phyloP scores from a whole-genome alignment of 2,113 vertebrate species.

The Trichechus manatus region DNA sequence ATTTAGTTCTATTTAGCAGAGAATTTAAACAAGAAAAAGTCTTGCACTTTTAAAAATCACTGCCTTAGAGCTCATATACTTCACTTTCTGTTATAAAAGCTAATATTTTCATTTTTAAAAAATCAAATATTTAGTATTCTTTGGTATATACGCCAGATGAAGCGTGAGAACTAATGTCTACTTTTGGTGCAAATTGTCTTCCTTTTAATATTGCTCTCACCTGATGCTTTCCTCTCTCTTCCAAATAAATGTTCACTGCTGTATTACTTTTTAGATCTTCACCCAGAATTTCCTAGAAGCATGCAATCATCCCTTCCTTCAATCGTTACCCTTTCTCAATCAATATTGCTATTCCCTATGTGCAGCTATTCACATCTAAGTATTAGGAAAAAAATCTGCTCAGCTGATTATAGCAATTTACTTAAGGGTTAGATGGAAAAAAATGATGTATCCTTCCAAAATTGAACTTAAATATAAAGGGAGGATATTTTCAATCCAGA shows the following conservation, averaged over 20 bases:
- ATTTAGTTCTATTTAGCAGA: not conserved
- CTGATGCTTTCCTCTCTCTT: not conserved
- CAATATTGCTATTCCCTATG: not conserved
- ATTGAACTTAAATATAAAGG: not conserved
- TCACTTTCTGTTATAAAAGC: not conserved
- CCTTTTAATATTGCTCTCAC: not conserved
- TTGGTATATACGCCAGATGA: not conserved
- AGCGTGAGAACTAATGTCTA: not conserved
- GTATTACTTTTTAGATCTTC: not conserved
- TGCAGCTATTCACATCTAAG: not conserved
- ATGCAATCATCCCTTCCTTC: not conserved
- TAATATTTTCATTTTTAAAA: slow-evolving; percentile 8
- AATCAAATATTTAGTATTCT: not conserved
- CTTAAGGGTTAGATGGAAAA: not conserved
- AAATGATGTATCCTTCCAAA: not conserved
- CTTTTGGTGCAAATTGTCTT: not conserved
- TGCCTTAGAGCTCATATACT: not conserved
- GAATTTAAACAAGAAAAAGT: not conserved
- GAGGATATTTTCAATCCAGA: not conserved
- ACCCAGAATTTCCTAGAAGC: not conserved
- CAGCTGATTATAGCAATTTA: not conserved
- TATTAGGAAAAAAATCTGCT: not conserved
- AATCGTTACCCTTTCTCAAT: not conserved
- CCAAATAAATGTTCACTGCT: not conserved
- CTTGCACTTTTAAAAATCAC: not conserved